Conservation (phyloP, 2,113 vertebrate genomes). For the Oceanites oceanicus region DNA sequence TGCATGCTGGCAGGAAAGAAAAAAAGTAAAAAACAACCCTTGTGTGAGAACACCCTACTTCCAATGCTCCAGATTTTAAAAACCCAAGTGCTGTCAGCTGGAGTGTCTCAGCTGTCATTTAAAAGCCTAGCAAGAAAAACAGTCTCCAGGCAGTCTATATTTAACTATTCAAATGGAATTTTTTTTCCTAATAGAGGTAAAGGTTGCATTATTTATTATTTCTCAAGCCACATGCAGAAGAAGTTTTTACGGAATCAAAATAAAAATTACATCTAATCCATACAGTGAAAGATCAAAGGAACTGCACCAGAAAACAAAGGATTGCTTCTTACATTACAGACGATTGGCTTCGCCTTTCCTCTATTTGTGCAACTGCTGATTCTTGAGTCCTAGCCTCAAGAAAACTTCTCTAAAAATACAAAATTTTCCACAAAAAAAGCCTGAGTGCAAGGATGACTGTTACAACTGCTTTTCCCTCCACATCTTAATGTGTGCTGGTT, state of each 20-base stretch:
- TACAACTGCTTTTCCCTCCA: not conserved
- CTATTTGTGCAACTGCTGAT: not conserved
- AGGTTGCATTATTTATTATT: constrained; percentile 25
- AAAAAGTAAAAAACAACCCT: not conserved
- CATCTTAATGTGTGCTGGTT: not conserved
- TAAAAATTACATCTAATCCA: not conserved
- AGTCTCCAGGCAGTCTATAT: constrained; percentile 31
- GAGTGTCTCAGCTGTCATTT: constrained; percentile 56
- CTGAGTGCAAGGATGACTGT: not conserved
- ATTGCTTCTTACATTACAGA: not conserved
- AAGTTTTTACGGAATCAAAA: not conserved
- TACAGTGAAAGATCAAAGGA: not conserved
- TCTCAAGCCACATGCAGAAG: not conserved
- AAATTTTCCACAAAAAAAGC: not conserved
- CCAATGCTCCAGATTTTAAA: not conserved
- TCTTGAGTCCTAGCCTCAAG: not conserved
- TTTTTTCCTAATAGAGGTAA: not conserved
- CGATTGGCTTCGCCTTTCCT: not conserved
- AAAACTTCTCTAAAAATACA: not conserved
- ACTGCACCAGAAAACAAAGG: not conserved
- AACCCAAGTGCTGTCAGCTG: constrained; percentile 12
- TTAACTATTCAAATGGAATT: not conserved
- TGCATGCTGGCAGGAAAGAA: not conserved
- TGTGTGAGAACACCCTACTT: not conserved
- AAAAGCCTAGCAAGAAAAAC: not conserved